Evolutionary conservation across 2,888 invertebrate genomes (phyloP).

Genomic region (Cremastobaeus sp.): DNA sequence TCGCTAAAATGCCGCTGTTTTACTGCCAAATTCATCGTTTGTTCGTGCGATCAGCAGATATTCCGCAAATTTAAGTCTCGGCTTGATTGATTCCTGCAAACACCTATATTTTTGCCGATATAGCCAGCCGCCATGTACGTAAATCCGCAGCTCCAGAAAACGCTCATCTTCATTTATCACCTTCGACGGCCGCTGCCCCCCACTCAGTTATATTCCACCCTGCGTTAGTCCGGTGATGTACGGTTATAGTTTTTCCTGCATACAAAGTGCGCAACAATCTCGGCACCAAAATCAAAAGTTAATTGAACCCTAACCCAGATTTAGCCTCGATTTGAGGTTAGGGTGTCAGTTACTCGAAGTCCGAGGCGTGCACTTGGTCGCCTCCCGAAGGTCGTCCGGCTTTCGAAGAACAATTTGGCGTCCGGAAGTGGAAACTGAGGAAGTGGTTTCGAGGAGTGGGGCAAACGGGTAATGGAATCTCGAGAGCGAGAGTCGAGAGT

Average conservation of each 20-base stretch:
- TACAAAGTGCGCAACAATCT: too few species aligned
- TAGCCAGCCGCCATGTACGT: neutral
- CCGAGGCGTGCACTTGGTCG: constrained; percentile 13
- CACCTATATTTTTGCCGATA: constrained; percentile 15
- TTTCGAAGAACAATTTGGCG: constrained; percentile 56
- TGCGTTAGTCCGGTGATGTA: too few species aligned
- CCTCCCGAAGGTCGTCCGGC: constrained; percentile 5
- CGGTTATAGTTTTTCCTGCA: too few species aligned
- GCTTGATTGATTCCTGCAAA: constrained; percentile 42
- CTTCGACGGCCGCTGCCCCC: constrained; percentile 37
- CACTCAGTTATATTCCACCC: too few species aligned
- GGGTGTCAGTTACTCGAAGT: constrained; percentile 5
- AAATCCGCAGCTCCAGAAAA: neutral
- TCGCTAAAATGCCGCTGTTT: constrained; percentile 4
- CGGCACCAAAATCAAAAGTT: too few species aligned
- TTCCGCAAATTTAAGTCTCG: constrained; percentile 31
- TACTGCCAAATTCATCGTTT: constrained; percentile 53
- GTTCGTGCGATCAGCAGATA: constrained; percentile 57
- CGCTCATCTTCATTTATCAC: constrained; percentile 36
- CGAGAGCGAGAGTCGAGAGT: constrained; percentile 74
- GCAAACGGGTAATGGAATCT: constrained; percentile 71
- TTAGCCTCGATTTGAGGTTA: too few species aligned
- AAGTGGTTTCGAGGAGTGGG: constrained; percentile 44
- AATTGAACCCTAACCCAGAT: too few species aligned
- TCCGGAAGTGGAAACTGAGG: constrained; percentile 64